Evolutionary conservation across 2,888 invertebrate species (phyloP).

Genomic region (Cephus runcator): DNA sequence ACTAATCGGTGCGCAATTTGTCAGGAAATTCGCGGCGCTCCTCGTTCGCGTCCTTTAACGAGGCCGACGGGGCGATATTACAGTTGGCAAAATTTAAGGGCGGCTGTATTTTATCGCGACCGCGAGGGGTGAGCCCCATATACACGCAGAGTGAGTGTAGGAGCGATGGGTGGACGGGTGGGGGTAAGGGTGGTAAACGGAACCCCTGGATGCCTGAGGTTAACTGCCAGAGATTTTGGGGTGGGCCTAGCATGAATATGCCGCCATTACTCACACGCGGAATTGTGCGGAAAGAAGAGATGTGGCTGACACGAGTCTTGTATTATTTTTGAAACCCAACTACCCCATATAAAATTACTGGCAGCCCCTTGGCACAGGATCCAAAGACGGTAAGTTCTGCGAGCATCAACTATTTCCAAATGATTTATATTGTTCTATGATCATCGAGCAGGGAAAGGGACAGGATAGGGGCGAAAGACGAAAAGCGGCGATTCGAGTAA

Average conservation of each 20-base stretch:
- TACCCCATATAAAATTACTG: not conserved
- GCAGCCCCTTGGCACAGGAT: not conserved
- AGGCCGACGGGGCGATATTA: slow-evolving; percentile 12
- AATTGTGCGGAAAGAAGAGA: slow-evolving; percentile 43
- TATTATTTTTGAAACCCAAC: slow-evolving; percentile 27
- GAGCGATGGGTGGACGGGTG: not conserved
- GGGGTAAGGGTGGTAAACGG: not conserved
- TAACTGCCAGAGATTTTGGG: slow-evolving; percentile 46
- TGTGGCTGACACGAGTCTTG: slow-evolving; percentile 46
- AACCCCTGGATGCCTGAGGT: slow-evolving; percentile 41
- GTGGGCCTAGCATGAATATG: slow-evolving; percentile 44
- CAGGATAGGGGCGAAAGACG: not conserved
- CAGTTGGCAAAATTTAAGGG: slow-evolving; percentile 39
- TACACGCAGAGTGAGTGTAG: not conserved
- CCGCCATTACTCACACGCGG: slow-evolving; percentile 50
- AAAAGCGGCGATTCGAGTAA: not conserved
- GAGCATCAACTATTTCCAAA: not conserved
- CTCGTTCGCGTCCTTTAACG: slow-evolving; percentile 2
- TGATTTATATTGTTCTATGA: not conserved
- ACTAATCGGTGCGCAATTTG: slow-evolving; percentile 1
- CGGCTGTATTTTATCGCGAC: slow-evolving; percentile 45
- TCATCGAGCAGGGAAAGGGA: not conserved
- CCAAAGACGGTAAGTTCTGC: not conserved
- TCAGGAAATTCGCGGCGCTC: not conserved
- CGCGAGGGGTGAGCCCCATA: slow-evolving; percentile 22